Percentiles rank a stretch among this genome's conserved stretches.
Conservation (phyloP, 2,797 vertebrate genomes). For the Chanos chanos region DNA sequence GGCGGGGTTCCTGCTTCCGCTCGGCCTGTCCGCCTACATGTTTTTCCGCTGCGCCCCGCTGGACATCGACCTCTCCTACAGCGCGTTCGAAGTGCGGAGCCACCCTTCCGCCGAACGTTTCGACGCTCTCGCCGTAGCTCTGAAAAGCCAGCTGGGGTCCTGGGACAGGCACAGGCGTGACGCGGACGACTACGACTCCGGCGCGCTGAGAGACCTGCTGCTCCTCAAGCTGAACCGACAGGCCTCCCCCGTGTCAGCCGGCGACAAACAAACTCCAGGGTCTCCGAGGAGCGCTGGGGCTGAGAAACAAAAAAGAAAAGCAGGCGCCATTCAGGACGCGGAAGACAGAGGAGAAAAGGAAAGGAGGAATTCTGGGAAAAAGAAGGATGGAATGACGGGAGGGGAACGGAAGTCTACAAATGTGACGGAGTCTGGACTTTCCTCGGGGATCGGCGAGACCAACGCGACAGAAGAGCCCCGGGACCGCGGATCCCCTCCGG, state of each 20-base stretch:
- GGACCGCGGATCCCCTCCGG: constrained; percentile 20
- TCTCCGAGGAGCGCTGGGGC: neutral
- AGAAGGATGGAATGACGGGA: neutral
- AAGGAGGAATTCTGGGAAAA: neutral
- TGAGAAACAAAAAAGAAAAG: neutral
- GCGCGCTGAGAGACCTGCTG: constrained; percentile 81
- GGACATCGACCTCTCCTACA: constrained; percentile 98
- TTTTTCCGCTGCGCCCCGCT: constrained; percentile 89
- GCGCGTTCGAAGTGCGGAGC: constrained; percentile 95
- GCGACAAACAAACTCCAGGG: neutral
- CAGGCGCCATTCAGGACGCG: no score
- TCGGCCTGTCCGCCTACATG: constrained; percentile 84
- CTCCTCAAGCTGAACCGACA: constrained; percentile 77
- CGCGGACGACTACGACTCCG: constrained; percentile 76
- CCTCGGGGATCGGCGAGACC: neutral
- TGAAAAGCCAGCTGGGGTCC: constrained; percentile 92
- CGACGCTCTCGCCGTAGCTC: constrained; percentile 85
- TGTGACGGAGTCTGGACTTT: neutral
- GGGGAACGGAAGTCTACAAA: neutral
- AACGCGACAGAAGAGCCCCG: neutral
- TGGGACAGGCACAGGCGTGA: constrained; percentile 90
- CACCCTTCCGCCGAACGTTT: constrained; percentile 94
- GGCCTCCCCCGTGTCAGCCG: neutral
- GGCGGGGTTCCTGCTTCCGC: constrained; percentile 82
- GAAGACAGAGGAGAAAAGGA: constrained; percentile 22